Evolutionary conservation across 2,113 vertebrate species (phyloP).

Genomic region (Eublepharis macularius): DNA sequence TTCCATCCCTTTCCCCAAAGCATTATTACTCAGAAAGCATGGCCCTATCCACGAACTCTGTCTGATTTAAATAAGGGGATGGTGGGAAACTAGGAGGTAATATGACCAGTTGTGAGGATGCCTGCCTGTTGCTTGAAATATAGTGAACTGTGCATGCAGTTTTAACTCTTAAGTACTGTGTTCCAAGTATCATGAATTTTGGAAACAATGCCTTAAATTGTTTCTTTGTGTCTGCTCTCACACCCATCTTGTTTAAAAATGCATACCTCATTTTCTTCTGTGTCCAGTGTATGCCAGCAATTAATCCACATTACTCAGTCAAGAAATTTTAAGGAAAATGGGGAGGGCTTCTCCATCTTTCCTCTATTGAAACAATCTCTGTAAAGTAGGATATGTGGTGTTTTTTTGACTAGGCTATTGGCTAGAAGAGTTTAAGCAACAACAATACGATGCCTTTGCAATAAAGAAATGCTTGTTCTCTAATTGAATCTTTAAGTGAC

Average conservation of each 20-base stretch:
- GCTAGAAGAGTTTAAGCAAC: background rate
- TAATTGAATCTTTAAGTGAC: background rate
- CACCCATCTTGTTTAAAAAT: background rate
- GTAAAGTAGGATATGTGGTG: background rate
- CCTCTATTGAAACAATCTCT: conserved; percentile 24
- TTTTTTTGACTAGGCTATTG: background rate
- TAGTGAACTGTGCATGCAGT: background rate
- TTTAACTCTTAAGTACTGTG: background rate
- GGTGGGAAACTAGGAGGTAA: background rate
- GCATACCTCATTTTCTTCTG: background rate
- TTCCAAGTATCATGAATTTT: background rate
- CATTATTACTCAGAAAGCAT: background rate
- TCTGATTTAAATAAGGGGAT: background rate
- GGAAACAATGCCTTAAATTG: background rate
- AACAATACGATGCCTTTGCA: conserved; percentile 25
- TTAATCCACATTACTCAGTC: background rate
- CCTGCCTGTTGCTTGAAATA: background rate
- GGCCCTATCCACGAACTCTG: background rate
- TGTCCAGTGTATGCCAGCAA: background rate
- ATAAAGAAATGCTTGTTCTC: conserved; percentile 20
- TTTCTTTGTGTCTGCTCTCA: background rate
- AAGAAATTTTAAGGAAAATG: conserved; percentile 9
- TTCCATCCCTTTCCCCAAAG: background rate
- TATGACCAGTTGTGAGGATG: background rate
- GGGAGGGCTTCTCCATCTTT: background rate